Conservation (phyloP, 2,113 vertebrate genomes). For the Orthonyx spaldingii region DNA sequence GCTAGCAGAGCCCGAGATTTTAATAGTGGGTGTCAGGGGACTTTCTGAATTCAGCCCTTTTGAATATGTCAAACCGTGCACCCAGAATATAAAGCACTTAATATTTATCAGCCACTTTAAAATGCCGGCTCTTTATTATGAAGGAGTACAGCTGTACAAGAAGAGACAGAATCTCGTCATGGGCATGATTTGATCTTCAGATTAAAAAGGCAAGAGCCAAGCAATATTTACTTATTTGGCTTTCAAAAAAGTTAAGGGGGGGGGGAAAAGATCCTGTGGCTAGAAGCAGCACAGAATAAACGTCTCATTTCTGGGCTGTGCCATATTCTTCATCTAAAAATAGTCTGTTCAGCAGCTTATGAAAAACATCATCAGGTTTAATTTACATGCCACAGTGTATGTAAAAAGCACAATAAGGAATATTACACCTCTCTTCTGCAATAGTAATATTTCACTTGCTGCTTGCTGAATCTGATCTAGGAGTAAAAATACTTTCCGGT, state of each 20-base stretch:
- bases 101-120: not conserved
- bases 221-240: conserved; percentile 12
- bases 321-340: conserved; percentile 20
- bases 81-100: not conserved
- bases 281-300: conserved; percentile 9
- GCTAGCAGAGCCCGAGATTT: not conserved
- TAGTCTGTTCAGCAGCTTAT: not conserved
- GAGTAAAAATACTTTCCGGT: not conserved
- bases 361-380: not conserved
- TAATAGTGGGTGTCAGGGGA: not conserved
- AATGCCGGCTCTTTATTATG: not conserved
- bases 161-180: not conserved
- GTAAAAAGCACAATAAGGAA: not conserved
- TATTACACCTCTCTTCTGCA: not conserved
- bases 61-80: not conserved
- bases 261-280: not conserved
- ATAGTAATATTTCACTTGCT: not conserved
- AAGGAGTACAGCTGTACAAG: not conserved
- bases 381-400: not conserved
- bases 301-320: not conserved
- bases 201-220: not conserved
- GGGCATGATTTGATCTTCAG: conserved; percentile 26
- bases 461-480: not conserved
- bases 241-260: not conserved
- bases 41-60: not conserved